A percentile compares a stretch with the other conserved stretches of the same genome.
Conservation (phyloP, 2,113 vertebrate genomes). For the Malurus cyaneus region DNA sequence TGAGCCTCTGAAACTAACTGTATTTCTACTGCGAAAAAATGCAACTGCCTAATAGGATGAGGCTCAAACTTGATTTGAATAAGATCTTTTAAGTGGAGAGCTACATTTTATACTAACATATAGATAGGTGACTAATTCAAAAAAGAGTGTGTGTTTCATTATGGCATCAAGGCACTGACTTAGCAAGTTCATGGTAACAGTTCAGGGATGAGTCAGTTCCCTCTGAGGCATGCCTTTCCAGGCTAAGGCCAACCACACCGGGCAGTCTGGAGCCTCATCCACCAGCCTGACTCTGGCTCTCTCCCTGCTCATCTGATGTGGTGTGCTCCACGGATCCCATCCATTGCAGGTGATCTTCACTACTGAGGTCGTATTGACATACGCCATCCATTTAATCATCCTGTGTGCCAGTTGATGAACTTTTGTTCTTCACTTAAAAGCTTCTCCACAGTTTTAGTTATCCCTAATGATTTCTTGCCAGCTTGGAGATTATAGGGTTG, state of each 20-base stretch:
- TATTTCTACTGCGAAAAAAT: background rate
- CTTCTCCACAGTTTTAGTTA: background rate
- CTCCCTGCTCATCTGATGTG: background rate
- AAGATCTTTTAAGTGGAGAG: background rate
- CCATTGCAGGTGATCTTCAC: background rate
- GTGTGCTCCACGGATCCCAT: background rate
- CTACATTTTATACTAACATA: background rate
- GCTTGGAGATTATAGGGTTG: background rate
- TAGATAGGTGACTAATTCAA: background rate
- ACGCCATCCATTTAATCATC: background rate
- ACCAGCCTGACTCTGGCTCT: rapidly evolving
- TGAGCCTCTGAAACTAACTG: background rate
- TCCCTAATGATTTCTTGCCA: background rate
- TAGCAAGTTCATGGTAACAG: background rate
- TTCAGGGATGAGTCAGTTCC: background rate
- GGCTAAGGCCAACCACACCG: background rate
- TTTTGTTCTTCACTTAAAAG: background rate
- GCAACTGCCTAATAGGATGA: background rate
- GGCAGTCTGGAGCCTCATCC: background rate
- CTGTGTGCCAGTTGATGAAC: background rate
- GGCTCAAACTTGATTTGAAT: background rate
- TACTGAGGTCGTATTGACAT: background rate
- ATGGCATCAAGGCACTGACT: background rate
- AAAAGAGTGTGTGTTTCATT: background rate
- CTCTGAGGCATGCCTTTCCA: background rate